These are phyloP conservation scores for Cairina moschata DNA, from an alignment of 2,113 vertebrate species.

Conservation along the genomic window DNA sequence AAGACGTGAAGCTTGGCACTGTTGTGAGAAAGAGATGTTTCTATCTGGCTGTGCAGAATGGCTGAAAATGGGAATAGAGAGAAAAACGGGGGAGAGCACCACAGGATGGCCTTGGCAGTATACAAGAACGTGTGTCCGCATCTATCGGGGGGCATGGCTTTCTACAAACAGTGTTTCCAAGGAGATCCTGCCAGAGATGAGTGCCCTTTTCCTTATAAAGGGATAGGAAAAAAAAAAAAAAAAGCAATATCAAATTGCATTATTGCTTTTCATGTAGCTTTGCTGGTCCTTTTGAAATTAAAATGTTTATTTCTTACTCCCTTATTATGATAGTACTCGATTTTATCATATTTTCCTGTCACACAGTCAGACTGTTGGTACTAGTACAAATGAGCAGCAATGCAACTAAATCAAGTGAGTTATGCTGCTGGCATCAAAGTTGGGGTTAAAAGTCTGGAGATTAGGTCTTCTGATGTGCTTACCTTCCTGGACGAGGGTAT, in stretches of 20 bases:
- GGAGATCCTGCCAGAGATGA: constrained; percentile 24
- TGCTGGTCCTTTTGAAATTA: constrained; percentile 26
- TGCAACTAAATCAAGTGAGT: not conserved
- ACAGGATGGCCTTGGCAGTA: not conserved
- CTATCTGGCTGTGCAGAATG: not conserved
- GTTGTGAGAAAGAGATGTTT: not conserved
- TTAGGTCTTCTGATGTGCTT: not conserved
- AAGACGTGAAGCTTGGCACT: not conserved
- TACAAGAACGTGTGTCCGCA: not conserved
- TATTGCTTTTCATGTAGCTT: not conserved
- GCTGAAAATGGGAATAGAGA: not conserved
- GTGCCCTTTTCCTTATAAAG: constrained; percentile 1
- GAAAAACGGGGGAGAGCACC: not conserved
- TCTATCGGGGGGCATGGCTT: not conserved
- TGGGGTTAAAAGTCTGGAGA: not conserved
- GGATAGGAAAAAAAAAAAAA: not conserved
- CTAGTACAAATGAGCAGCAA: not conserved
- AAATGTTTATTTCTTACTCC: not conserved
- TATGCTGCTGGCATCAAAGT: not conserved
- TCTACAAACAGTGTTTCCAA: constrained; percentile 16
- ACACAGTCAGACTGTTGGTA: not conserved
- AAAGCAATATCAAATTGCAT: not conserved
- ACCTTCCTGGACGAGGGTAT: not conserved
- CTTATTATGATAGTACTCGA: not conserved
- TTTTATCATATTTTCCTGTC: not conserved